Evolutionary conservation across 2,888 invertebrate species (phyloP).

Genomic region (Pammene fasciana): DNA sequence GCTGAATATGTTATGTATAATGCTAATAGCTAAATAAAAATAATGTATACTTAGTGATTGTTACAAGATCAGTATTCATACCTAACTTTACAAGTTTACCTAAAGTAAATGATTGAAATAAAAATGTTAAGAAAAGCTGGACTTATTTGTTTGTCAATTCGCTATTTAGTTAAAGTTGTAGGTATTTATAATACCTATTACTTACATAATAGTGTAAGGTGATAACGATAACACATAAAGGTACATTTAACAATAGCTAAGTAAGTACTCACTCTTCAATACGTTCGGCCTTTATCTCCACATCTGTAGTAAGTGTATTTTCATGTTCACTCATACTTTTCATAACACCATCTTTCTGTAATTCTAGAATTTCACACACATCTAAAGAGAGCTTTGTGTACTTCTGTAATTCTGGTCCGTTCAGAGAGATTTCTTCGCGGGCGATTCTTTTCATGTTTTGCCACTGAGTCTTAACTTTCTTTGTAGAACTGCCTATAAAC

Average conservation of each 20-base stretch:
- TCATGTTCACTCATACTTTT: slow-evolving; percentile 59
- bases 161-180: too few relatives aligned
- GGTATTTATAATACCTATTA: too few relatives aligned
- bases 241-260: slow-evolving; percentile 19
- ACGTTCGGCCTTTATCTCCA: slow-evolving; percentile 75
- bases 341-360: slow-evolving; percentile 66
- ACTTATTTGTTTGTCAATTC: too few relatives aligned
- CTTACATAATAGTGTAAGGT: neutral
- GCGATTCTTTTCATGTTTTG: slow-evolving; percentile 80
- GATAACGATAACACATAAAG: neutral
- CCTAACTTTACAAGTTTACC: neutral
- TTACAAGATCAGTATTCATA: neutral
- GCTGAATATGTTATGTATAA: neutral
- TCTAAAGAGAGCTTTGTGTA: slow-evolving; percentile 69
- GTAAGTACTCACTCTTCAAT: slow-evolving; percentile 72
- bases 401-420: slow-evolving; percentile 62
- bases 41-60: neutral
- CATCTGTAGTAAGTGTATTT: slow-evolving; percentile 60
- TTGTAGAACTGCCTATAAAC: slow-evolving; percentile 70
- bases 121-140: too few relatives aligned
- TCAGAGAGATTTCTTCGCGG: slow-evolving; percentile 69
- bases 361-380: slow-evolving; percentile 70
- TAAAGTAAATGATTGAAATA: too few relatives aligned
- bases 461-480: slow-evolving; percentile 80
- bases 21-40: neutral